A percentile compares a stretch with the other conserved stretches of the same genome.
Conservation (phyloP, 2,113 vertebrate genomes). For the Lepidothrix coronata region DNA sequence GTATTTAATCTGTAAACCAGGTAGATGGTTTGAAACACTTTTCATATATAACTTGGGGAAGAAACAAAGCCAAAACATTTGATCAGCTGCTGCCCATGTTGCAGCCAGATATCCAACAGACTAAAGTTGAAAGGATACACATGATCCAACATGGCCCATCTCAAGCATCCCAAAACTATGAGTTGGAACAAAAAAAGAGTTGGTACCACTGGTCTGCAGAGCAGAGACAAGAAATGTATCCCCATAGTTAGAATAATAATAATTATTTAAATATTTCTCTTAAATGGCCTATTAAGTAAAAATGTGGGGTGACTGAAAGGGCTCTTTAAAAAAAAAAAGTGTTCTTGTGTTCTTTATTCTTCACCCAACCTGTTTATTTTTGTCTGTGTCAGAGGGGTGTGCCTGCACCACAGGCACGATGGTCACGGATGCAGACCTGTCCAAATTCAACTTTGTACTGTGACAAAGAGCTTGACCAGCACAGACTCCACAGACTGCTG, state of each 20-base stretch:
- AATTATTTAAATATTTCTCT: background rate
- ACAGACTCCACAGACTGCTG: background rate
- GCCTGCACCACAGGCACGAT: background rate
- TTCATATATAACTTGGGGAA: background rate
- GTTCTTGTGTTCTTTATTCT: background rate
- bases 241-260: background rate
- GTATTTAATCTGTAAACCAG: background rate
- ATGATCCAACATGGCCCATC: background rate
- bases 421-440: background rate
- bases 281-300: background rate
- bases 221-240: background rate
- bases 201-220: background rate
- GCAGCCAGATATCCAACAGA: background rate
- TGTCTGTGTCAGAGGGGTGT: background rate
- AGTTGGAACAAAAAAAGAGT: background rate
- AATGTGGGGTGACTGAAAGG: background rate
- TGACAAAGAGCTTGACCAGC: background rate
- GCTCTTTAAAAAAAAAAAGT: background rate
- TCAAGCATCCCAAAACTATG: background rate
- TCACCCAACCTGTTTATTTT: background rate
- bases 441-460: too few species aligned
- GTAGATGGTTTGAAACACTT: background rate
- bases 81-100: background rate
- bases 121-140: background rate
- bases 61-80: background rate